Evolutionary conservation across 2,113 vertebrate species (phyloP), one percentile per base, ranked within the genome.

Genomic region (Sylvietta virens): DNA sequence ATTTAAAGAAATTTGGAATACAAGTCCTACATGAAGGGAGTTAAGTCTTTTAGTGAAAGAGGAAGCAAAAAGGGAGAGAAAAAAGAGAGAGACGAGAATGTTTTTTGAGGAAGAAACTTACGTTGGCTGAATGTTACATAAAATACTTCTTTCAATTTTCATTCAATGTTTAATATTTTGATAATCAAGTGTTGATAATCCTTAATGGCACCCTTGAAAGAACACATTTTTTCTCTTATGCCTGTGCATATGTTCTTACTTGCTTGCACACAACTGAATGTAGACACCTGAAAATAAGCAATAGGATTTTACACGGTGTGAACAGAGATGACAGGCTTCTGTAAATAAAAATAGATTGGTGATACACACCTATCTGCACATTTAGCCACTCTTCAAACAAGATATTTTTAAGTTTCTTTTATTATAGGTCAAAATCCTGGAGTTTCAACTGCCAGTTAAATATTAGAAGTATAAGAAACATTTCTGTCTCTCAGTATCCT

Each of bases 61-160:
- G 5, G 2, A 28, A 51, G 11, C 5, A 48, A 44, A 60, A 45
- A n/a, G 1, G 74, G 9, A 62, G 8, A 60, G 3, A 30, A n/a
- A n/a, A n/a, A 45, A n/a, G 1, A 79, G 9, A 62, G 8, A 60
- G 3, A 30, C 3, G 0, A 50, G 7, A 24, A 40, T 7, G 11
- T 35, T 2, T 50, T 86, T 35, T 64, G 9, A 39, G 33, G 15
- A 45, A 67, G 3, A 3, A 65, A 51, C 6, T 42, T 33, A 45
- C 0, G 1, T 10, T 73, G 19, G 7, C 8, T n/a, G 19, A 67
- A 54, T 37, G 5, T 44, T 60, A 73, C 24, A 60, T 6, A 27
- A 50, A 54, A 60, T 72, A 42, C 11, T 42, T 72, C 20, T 69
- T 77, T 40, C 5, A 13, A 15, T 45, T 77, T 77, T 11, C 7